Percentiles rank a stretch among this genome's conserved stretches.
Conservation (phyloP, 2,113 vertebrate species). For the Myodes glareolus region DNA sequence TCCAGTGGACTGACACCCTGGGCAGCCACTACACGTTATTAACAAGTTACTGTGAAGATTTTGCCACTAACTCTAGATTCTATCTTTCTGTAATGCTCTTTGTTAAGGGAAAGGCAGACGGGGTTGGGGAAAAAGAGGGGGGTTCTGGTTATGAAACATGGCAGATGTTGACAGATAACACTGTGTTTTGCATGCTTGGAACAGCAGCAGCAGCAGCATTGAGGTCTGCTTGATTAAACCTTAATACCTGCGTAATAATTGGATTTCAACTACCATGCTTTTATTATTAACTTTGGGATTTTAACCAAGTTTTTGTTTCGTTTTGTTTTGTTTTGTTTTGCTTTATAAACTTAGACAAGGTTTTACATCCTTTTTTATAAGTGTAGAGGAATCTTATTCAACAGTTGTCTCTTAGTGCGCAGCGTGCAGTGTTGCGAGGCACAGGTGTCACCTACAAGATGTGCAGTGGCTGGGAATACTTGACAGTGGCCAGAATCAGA, state of each 20-base stretch:
- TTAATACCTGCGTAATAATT: conserved; percentile 80
- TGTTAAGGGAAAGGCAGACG: conserved; percentile 13
- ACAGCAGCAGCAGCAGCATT: conserved; percentile 79
- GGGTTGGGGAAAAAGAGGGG: conserved; percentile 24
- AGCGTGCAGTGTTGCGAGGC: accelerated
- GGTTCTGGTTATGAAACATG: conserved; percentile 65
- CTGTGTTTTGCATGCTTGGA: conserved; percentile 80
- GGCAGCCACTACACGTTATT: conserved; percentile 72
- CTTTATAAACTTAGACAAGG: conserved; percentile 81
- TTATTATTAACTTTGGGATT: conserved; percentile 83
- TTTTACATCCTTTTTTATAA: conserved; percentile 84
- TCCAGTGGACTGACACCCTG: conserved; percentile 92
- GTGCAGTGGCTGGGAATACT: neutral
- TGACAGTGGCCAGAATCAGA: neutral
- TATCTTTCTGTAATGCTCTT: conserved; percentile 84
- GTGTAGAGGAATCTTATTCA: conserved; percentile 78
- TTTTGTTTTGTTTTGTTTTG: conserved; percentile 6
- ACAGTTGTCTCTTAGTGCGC: conserved; percentile 77
- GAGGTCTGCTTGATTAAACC: conserved; percentile 75
- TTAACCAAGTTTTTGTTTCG: conserved; percentile 75
- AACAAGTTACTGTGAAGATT: conserved; percentile 90
- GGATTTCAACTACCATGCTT: conserved; percentile 80
- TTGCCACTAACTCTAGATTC: conserved; percentile 88
- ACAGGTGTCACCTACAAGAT: neutral
- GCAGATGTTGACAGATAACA: conserved; percentile 74